These are phyloP conservation scores for Arizona elegans DNA, from an alignment of 2,113 vertebrate genomes.

Conservation along the genomic window DNA sequence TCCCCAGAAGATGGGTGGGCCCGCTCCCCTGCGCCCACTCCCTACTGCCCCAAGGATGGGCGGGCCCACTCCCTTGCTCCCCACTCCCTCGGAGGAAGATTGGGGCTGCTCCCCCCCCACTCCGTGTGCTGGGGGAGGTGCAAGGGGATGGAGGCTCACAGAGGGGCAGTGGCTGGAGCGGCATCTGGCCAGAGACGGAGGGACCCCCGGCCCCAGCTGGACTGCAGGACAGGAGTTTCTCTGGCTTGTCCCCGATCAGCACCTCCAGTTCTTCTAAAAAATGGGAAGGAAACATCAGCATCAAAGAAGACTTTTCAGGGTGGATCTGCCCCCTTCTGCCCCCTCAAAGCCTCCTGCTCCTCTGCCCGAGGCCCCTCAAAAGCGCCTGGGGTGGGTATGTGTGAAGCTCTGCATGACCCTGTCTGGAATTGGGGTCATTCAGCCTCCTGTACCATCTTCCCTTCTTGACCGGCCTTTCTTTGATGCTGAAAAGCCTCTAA, in stretches of 20 bases:
- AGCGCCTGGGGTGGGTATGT: background rate
- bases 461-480: background rate
- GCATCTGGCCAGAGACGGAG: conserved; percentile 61
- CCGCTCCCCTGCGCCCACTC: too few relatives aligned
- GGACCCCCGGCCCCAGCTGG: conserved; percentile 49
- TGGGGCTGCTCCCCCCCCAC: background rate
- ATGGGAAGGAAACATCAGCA: too few relatives aligned
- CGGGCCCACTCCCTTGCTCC: conserved; percentile 38
- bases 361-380: background rate
- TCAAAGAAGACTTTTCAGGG: too few relatives aligned
- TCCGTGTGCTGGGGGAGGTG: conserved; percentile 56
- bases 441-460: background rate
- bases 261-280: conserved; percentile 85
- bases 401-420: background rate
- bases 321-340: background rate
- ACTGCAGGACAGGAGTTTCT: conserved; percentile 73
- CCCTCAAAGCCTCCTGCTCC: background rate
- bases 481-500: background rate
- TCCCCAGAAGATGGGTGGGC: too few relatives aligned
- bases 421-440: background rate
- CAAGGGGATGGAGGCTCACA: conserved; percentile 52
- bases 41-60: too few relatives aligned
- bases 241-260: conserved; percentile 81
- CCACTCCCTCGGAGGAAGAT: too few relatives aligned
- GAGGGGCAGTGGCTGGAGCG: conserved; percentile 42